Conservation (phyloP, 2,113 vertebrate genomes). For the Saguinus imperator region DNA sequence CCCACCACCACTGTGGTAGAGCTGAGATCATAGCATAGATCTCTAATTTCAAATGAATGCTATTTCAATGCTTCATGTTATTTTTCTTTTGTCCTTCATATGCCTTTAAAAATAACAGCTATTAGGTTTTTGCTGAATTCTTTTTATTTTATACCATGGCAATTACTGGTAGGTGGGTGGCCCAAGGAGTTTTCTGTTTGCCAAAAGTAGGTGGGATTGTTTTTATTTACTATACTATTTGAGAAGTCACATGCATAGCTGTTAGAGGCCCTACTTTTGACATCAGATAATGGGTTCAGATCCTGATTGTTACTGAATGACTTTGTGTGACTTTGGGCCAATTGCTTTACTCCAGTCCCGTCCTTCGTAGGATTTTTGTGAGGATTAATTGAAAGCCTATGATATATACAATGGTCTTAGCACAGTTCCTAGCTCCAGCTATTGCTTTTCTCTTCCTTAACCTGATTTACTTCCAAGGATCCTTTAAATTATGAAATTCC, state of each 20-base stretch:
- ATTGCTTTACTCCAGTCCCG: not conserved
- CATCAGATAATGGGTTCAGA: not conserved
- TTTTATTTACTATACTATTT: not conserved
- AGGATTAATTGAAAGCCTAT: not conserved
- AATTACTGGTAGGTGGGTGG: not conserved
- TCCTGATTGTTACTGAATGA: not conserved
- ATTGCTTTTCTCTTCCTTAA: not conserved
- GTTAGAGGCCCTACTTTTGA: not conserved
- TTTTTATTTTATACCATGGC: not conserved
- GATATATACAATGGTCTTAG: not conserved
- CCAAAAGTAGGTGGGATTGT: not conserved
- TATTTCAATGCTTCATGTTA: not conserved
- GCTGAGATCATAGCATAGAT: not conserved
- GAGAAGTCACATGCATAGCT: not conserved
- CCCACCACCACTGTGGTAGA: not conserved
- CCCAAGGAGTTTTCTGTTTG: not conserved
- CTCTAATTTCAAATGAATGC: not conserved
- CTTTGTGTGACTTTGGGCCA: not conserved
- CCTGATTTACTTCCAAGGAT: not conserved
- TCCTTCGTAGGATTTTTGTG: not conserved
- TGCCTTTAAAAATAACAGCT: not conserved
- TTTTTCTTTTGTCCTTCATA: not conserved
- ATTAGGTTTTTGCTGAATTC: not conserved
- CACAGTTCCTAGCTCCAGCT: not conserved
- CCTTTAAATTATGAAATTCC: slow-evolving; percentile 4